phyloP scores from a whole-genome alignment of 2,888 invertebrate species.

The Anarsia innoxiella region DNA sequence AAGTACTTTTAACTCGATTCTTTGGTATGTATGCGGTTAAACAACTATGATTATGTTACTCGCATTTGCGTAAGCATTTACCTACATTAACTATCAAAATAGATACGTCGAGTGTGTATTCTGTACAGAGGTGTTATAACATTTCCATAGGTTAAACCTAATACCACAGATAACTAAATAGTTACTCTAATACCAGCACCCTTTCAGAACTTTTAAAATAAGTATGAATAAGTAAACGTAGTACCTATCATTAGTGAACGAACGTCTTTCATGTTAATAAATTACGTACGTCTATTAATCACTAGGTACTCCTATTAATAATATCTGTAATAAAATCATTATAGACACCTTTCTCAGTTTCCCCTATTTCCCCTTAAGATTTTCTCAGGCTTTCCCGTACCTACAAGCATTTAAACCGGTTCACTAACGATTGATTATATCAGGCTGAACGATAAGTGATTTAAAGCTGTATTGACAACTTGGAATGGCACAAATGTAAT shows the following conservation, averaged over 20 bases:
- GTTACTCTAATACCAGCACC: too few relatives aligned
- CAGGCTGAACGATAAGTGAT: constrained; percentile 9
- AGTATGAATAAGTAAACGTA: too few relatives aligned
- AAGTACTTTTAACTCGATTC: not conserved
- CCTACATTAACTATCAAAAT: not conserved
- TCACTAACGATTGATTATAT: constrained; percentile 8
- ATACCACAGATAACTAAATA: too few relatives aligned
- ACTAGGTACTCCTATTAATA: too few relatives aligned
- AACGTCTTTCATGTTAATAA: constrained; percentile 8
- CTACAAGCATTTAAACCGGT: constrained; percentile 14
- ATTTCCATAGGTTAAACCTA: too few relatives aligned
- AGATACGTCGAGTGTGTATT: not conserved
- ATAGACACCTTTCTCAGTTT: constrained; percentile 16
- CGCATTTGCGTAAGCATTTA: too few relatives aligned
- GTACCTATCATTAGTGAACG: too few relatives aligned
- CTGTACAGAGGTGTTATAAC: constrained; percentile 2
- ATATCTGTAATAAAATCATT: constrained; percentile 15
- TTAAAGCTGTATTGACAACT: constrained; percentile 4
- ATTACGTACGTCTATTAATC: too few relatives aligned
- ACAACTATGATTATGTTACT: not conserved
- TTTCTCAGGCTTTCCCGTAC: constrained; percentile 26
- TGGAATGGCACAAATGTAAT: constrained; percentile 10
- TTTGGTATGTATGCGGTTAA: not conserved
- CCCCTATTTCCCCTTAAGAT: constrained; percentile 20
- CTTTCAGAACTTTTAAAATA: too few relatives aligned